Base-by-base conservation (phyloP, 2,888 invertebrate species). In the Meteorus cinctellus region DNA sequence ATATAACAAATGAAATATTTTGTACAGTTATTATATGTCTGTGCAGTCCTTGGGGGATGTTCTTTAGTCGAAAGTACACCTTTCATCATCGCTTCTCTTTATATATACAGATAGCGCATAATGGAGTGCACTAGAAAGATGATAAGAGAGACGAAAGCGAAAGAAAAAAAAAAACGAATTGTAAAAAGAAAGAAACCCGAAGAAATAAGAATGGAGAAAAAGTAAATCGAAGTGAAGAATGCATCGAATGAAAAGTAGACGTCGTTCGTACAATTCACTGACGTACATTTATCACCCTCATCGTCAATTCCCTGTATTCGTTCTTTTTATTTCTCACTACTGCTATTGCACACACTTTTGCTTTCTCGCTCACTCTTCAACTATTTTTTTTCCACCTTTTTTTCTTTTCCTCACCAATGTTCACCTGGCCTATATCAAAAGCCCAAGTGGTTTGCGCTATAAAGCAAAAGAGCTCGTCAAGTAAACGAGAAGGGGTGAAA, bases 221-320 rank as follows among this genome's bases (percentile, higher is more conserved):
- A 62, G 31, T 31, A 48, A 72, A 63, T 67, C 55, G 19, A 51
- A 27, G 51, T 55, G 71, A 74, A 74, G 65, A 60, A 66, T 62
- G 75, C 45, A 72, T 67, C 19, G 41, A 72, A 76, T 67, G 72
- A 76, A 76, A 76, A 67, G 62, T 45, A 68, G 51, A 65, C 45
- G 51, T 72, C 72, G 66, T 75, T 71, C 31, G 68, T 68, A 34
- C 55, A 55, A 27, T 66, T 76, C 66, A 45, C 59, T 45, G 60
- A 36, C 34, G 41, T 63, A 75, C 75, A 75, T 75, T 70, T 70
- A 65, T 75, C 70, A 75, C 51, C n/a, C 68, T 31, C 48, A 19
- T 62, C 36, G 67, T 67, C 74, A 68, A 74, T 69, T 69, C 27
- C 27, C 8, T 75, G 63, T 55, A 55, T 19, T 19, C 19, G 31